Evolutionary conservation across 2,888 invertebrate genomes (phyloP), one percentile per base, ranked within the genome.

Genomic region (Thelaira solivaga): DNA sequence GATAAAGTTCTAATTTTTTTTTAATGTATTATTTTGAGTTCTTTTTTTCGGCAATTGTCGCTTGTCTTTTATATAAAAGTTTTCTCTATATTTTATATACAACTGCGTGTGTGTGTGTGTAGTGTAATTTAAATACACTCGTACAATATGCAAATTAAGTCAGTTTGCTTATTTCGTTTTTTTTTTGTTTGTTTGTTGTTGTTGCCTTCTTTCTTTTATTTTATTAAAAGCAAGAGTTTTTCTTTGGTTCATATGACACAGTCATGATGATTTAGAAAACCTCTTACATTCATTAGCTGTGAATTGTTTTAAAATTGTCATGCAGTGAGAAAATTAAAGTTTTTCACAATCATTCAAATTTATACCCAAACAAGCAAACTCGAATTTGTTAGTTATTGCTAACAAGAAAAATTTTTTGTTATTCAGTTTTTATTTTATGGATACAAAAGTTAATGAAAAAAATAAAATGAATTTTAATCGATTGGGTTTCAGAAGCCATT

Each of bases 271-370:
- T 74, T 67, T 59, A 6, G 49, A 45, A 67, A 74, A 61, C 29
- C 59, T 61, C 67, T 67, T 51, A 29, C 51, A 61, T 59, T 57
- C 65, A 57, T 74, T 67, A 74, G 49, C 45, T 61, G 29, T n/a
- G 29, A 67, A 74, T 67, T 65, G 29, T 61, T 74, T 36, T 6
- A 4, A 45, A 67, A 51, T 61, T 39, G 57, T 55, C 18, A 10
- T 67, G 22, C 10, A 6, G 36, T 36, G 18, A n/a, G 1, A n/a
- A 36, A 13, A 22, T n/a, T 36, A 45, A n/a, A 57, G 18, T 68
- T 67, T n/a, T 47, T 16, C 11, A 13, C 6, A 31, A 41, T 29
- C 29, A 31, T 43, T 43, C 24, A 55, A 49, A 39, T 51, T 39
- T 39, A 18, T 16, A 26, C 24, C 11, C 13, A 13, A n/a, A n/a